phyloP scores from a whole-genome alignment of 1,140 invertebrate genomes.

The Rhagoletis pomonella region DNA sequence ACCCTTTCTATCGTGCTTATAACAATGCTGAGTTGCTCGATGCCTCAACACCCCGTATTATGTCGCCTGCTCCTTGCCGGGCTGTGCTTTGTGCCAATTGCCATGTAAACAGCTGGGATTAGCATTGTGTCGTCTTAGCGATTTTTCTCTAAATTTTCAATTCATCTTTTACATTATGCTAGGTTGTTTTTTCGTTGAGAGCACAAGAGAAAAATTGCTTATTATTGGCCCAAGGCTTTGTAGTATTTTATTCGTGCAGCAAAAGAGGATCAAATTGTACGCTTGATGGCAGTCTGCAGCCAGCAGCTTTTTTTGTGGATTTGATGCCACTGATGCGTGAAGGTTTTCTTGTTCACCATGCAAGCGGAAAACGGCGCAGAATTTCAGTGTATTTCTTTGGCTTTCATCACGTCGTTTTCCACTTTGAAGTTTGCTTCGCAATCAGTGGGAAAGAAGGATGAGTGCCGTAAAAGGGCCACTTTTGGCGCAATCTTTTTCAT shows the following conservation, averaged over 20 bases:
- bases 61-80: background rate
- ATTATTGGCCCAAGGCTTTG: conserved; percentile 49
- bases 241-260: conserved; percentile 41
- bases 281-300: conserved; percentile 23
- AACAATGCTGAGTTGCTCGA: background rate
- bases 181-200: conserved; percentile 39
- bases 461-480: background rate
- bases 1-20: background rate
- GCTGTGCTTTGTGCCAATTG: background rate
- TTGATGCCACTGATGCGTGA: conserved; percentile 13
- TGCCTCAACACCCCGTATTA: background rate
- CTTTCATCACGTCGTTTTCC: background rate
- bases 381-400: conserved; percentile 41
- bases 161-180: conserved; percentile 21
- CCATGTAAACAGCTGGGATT: conserved; percentile 47
- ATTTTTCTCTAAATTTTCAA: conserved; percentile 51
- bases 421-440: conserved; percentile 24
- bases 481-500: conserved; percentile 11
- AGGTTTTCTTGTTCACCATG: conserved; percentile 45
- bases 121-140: conserved; percentile 26
- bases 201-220: conserved; percentile 35
- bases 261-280: conserved; percentile 54
- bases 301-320: conserved; percentile 35
- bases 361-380: conserved; percentile 30
- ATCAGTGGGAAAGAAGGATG: background rate